Conservation (phyloP, 2,888 invertebrate genomes). For the Patella pellucida region DNA sequence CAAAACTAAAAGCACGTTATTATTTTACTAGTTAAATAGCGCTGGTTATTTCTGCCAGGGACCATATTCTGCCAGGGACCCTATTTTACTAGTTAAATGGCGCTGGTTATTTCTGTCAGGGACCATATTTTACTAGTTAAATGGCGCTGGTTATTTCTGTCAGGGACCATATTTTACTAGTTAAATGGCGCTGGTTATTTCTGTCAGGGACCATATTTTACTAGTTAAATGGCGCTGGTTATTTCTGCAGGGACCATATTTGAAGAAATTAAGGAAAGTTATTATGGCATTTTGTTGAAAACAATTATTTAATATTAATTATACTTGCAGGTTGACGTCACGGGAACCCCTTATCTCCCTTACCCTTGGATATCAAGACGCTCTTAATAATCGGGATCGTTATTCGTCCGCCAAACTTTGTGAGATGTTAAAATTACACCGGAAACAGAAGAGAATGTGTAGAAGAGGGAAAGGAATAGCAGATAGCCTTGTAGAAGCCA, state of each 20-base stretch:
- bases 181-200: not conserved
- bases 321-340: conserved; percentile 40
- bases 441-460: conserved; percentile 87
- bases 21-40: not conserved
- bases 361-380: conserved; percentile 21
- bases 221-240: too few relatives aligned
- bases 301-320: conserved; percentile 15
- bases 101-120: not conserved
- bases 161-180: not conserved
- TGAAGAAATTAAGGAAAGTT: too few relatives aligned
- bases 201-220: not conserved
- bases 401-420: conserved; percentile 48
- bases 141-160: not conserved
- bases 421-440: conserved; percentile 52
- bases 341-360: conserved; percentile 41
- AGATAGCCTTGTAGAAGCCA: conserved; percentile 89
- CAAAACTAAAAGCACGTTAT: not conserved
- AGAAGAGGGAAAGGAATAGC: conserved; percentile 93
- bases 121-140: not conserved
- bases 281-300: not conserved
- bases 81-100: not conserved
- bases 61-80: not conserved
- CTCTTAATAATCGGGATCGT: not conserved
- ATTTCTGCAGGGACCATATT: not conserved
- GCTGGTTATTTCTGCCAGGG: not conserved